Evolutionary conservation across 1,140 invertebrate species (phyloP), one percentile per base, ranked within the genome.

Genomic region (Drosophila sulfurigaster): DNA sequence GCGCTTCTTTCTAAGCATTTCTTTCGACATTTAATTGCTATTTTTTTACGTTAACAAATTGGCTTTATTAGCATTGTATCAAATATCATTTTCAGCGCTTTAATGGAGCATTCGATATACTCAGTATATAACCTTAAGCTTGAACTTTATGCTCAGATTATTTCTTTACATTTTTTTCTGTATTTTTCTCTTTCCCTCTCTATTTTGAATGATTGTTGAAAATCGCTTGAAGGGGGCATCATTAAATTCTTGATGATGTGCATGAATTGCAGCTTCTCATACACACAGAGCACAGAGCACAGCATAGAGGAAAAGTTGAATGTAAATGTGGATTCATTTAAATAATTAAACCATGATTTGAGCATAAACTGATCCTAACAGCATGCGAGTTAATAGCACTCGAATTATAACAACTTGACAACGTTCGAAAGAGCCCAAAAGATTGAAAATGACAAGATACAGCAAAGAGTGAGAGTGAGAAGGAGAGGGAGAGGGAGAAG

Each of bases 341-440:
- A 88, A 88, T 83, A 89, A 83, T 89, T 86, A 78, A 83, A 83
- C 67, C 80, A 83, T 72, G 83, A 82, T 66, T 73, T 72, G 45
- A 69, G 52, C 48, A 73, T 63, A 62, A 65, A 69, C 54, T 73
- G 82, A 86, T 85, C 79, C 59, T 28, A 70, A 59, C 65, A 56
- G 68, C 64, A 52, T 52, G 62, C 64, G 59, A 80, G 66, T 89
- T 83, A 89, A 87, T 87, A 75, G 85, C 77, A 51, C 64, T 80
- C 77, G 70, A 87, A 83, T 83, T 78, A 83, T 72, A 75, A 65
- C 78, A 79, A 78, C 81, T 74, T 85, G 59, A 59, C 79, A 63
- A 70, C 35, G 49, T 65, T 52, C 28, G 43, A 16, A 16, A 66
- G 32, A 41, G 20, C 16, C n/a, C 0, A 25, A 15, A 48, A 35